A percentile compares a stretch with the other conserved stretches of the same genome.
These are phyloP conservation scores for Balanococcus diminutus DNA, from an alignment of 2,888 invertebrate genomes.

Conservation along the genomic window DNA sequence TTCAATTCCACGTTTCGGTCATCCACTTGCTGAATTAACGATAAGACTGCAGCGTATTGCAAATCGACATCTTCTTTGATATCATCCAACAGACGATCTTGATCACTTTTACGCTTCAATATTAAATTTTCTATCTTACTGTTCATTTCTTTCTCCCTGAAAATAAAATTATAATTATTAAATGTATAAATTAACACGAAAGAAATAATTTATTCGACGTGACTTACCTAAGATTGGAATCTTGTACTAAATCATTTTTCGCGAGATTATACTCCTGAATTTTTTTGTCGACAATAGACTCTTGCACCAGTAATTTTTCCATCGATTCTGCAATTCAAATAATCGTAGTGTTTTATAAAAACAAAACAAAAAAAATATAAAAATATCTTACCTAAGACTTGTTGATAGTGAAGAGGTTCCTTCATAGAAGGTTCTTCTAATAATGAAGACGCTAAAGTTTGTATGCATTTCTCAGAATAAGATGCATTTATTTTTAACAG, in stretches of 20 bases:
- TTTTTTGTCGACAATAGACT: background rate
- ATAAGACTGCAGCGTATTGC: conserved; percentile 44
- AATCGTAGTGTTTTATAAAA: background rate
- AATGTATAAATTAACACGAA: too few species aligned
- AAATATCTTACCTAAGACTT: conserved; percentile 21
- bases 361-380: background rate
- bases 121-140: conserved; percentile 28
- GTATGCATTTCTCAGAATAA: background rate
- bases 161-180: too few species aligned
- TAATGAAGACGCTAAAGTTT: conserved; percentile 1
- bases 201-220: background rate
- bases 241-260: background rate
- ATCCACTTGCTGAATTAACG: conserved; percentile 59
- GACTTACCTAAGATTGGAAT: conserved; percentile 2
- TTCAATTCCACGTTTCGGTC: conserved; percentile 35
- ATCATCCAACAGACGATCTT: background rate
- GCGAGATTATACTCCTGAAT: background rate
- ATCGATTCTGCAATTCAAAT: conserved; percentile 35
- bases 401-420: background rate
- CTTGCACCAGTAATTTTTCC: conserved; percentile 47
- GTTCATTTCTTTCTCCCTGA: conserved; percentile 30
- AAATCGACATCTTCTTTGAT: conserved; percentile 36
- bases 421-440: background rate
- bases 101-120: background rate
- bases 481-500: conserved; percentile 29